Evolutionary conservation across 2,888 invertebrate species (phyloP), one percentile per base, ranked within the genome.

Genomic region (Tipula confusa): DNA sequence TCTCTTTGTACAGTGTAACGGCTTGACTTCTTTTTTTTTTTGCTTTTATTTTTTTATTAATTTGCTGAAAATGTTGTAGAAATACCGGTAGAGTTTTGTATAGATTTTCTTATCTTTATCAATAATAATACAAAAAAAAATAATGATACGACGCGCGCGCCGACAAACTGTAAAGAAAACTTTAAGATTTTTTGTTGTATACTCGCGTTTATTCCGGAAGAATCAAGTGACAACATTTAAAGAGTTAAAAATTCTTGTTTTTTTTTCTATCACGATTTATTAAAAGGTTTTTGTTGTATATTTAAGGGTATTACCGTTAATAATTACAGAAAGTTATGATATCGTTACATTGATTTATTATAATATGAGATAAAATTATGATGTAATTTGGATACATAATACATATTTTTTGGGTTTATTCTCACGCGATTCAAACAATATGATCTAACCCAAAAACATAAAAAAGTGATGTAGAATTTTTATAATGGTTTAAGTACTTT

Each of bases 271-370:
- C 64, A 64, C 64, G 64, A 64, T 64, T 64, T 64, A 64, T 64
- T 64, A 64, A 64, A 64, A 64, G 64, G 64, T 64, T 64, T 64
- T 64, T 64, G 64, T 64, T 64, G 64, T 64, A 64, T 64, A 64
- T 64, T 64, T 64, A 64, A 64, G 24, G 64, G 64, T 64, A 24
- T 24, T 64, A 64, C 64, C 18, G 64, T 64, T 24, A 64, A 64
- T 24, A 7, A 48, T 43, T 11, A 38, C 38, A n/a, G n/a, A n/a
- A n/a, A n/a, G n/a, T 64, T 64, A 64, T 64, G 64, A 24, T 64
- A 24, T 7, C 64, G 9, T 64, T 7, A 24, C 24, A 64, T 64
- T 64, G 64, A 64, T 64, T 64, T 64, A 64, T 18, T 64, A 24
- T 18, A 9, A 64, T 64, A 24, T 64, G 1, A 64, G 64, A 64